These are phyloP conservation scores for Keiferia lycopersicella DNA, from an alignment of 2,888 invertebrate genomes.

Conservation along the genomic window DNA sequence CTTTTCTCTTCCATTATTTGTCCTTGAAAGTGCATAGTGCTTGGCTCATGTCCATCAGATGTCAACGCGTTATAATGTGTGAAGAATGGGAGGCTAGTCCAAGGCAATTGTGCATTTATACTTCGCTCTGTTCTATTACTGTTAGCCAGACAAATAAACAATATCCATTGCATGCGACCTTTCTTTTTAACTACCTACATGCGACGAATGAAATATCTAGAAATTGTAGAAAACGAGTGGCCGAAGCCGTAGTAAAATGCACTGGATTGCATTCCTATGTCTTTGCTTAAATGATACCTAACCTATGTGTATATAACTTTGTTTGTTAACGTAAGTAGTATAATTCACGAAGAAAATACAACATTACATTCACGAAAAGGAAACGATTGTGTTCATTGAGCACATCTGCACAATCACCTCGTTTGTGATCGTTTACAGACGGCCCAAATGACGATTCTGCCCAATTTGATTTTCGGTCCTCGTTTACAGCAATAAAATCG, in stretches of 20 bases:
- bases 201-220: neutral
- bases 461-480: conserved; percentile 16
- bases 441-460: neutral
- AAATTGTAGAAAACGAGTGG: neutral
- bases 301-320: too few species aligned
- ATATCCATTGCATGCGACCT: conserved; percentile 35
- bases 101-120: conserved; percentile 37
- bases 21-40: conserved; percentile 11
- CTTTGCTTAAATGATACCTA: neutral
- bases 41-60: conserved; percentile 25
- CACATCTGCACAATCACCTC: conserved; percentile 44
- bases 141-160: conserved; percentile 35
- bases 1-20: conserved; percentile 10
- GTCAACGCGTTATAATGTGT: conserved; percentile 28
- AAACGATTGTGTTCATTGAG: conserved; percentile 52
- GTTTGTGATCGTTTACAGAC: conserved; percentile 37
- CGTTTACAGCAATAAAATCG: conserved; percentile 15
- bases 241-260: neutral
- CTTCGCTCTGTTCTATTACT: conserved; percentile 31
- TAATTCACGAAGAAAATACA: neutral
- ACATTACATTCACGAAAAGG: conserved; percentile 35
- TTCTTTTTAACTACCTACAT: conserved; percentile 37
- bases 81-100: conserved; percentile 48
- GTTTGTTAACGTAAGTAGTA: too few species aligned
- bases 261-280: neutral